Evolutionary conservation across 2,797 vertebrate genomes (phyloP).

Genomic region (Perodicticus potto): DNA sequence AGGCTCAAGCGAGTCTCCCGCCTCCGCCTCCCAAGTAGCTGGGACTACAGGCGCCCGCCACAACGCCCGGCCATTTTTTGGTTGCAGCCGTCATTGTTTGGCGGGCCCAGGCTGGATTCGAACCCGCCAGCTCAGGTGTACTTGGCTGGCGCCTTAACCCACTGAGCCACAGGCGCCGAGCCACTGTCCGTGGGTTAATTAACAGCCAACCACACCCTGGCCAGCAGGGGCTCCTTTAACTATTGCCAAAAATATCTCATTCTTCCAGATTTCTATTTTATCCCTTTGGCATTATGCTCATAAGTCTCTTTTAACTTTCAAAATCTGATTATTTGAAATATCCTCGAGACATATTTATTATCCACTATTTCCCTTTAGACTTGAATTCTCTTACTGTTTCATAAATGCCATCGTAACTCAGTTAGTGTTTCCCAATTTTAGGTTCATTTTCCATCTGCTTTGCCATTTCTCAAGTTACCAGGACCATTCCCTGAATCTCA

Average conservation of each 20-base stretch:
- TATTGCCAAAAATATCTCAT: neutral
- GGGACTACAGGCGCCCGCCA: too few species aligned
- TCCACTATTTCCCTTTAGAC: conserved; percentile 62
- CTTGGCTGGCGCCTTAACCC: too few species aligned
- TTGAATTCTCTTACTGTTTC: conserved; percentile 67
- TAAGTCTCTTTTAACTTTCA: conserved; percentile 60
- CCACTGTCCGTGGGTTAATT: neutral
- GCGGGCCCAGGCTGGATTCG: too few species aligned
- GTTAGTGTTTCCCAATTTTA: conserved; percentile 59
- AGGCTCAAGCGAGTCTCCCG: too few species aligned
- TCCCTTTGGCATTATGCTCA: neutral
- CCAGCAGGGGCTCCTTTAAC: neutral
- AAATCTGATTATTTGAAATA: conserved; percentile 69
- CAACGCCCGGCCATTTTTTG: too few species aligned
- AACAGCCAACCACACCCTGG: neutral
- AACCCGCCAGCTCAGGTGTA: too few species aligned
- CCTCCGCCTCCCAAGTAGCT: too few species aligned
- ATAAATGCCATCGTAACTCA: conserved; percentile 72
- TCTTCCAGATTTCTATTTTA: neutral
- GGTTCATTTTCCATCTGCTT: conserved; percentile 67
- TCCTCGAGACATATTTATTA: conserved; percentile 75
- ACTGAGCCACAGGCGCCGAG: too few species aligned
- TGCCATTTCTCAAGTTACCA: neutral
- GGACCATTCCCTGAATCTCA: neutral
- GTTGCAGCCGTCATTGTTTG: too few species aligned